Evolutionary conservation across 2,797 vertebrate genomes (phyloP), one percentile per base, ranked within the genome.

Genomic region (Malurus splendens): DNA sequence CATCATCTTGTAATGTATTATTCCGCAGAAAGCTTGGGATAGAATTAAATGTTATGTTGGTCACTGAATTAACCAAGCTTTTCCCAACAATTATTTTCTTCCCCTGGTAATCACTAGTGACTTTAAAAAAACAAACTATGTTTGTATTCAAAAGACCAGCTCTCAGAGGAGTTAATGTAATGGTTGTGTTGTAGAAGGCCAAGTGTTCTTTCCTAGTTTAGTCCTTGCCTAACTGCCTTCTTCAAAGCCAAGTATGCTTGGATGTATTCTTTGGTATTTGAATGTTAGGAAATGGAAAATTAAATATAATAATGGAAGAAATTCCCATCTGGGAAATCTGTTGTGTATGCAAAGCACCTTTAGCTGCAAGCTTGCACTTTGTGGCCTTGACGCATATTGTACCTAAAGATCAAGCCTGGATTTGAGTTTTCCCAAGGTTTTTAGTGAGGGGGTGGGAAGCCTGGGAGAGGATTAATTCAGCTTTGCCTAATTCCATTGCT

Each of bases 221-320:
- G 84, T 92, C 89, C 85, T 91, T 94, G 84, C 87, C 90, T 91
- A 91, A 91, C 73, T 81, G 62, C 41, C 83, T 90, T 94, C 89
- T 95, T 95, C 94, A 93, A 94, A 95, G 92, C 76, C 2, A 0
- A 32, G 25, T 75, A 48, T 13, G 5, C 74, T 89, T 91, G 87
- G 82, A 92, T 64, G 90, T 86, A 93, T 94, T 95, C 90, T 95
- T 95, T 92, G 82, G 85, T 84, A 94, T 92, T 93, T 95, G 85
- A 95, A 95, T 95, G 93, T 93, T 94, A 95, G 94, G 94, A 95
- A 95, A 94, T 94, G 93, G 93, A 94, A 95, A 93, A 95, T 93
- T 89, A 93, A 93, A 94, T 94, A 92, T 94, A 94, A 95, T 92
- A 94, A 87, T 87, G 80, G 36, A 92, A 67, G 77, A 92, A 95